Percentiles rank a stretch among this genome's conserved stretches.
phyloP scores from a whole-genome alignment of 2,888 invertebrate genomes.

The Kryphioiulus occultus region DNA sequence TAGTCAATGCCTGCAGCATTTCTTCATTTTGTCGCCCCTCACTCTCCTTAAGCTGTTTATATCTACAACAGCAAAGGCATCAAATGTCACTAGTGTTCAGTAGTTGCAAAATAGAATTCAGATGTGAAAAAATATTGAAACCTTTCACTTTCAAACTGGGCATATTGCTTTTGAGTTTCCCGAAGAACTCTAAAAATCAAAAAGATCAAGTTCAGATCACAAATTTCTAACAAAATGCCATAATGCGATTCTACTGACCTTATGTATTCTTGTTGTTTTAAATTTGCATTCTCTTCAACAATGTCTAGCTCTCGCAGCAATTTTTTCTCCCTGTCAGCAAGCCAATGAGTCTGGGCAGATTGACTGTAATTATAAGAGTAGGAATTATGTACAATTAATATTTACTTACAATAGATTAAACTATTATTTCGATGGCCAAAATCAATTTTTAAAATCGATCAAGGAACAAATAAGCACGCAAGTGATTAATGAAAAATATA shows the following conservation, averaged over 20 bases:
- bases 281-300: slow-evolving; percentile 37
- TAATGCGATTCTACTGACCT: not conserved
- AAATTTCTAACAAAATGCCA: not conserved
- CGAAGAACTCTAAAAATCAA: not conserved
- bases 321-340: slow-evolving; percentile 45
- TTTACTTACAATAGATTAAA: no score
- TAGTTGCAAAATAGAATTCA: no score
- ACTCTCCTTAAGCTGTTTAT: slow-evolving; percentile 28
- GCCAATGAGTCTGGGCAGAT: slow-evolving; percentile 50
- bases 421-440: no score
- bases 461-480: no score
- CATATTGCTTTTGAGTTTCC: slow-evolving; percentile 39
- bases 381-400: no score
- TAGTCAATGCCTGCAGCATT: slow-evolving; percentile 46
- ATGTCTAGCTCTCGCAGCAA: slow-evolving; percentile 41
- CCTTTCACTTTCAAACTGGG: slow-evolving; percentile 42
- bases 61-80: not conserved
- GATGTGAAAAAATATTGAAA: not conserved
- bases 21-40: slow-evolving; percentile 48
- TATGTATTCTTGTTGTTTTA: slow-evolving; percentile 1
- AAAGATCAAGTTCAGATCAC: not conserved
- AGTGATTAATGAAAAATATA: no score
- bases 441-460: no score
- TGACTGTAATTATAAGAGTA: not conserved
- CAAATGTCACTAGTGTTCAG: no score